phyloP scores from a whole-genome alignment of 2,888 invertebrate species.

The Sinhomidia bicolor region DNA sequence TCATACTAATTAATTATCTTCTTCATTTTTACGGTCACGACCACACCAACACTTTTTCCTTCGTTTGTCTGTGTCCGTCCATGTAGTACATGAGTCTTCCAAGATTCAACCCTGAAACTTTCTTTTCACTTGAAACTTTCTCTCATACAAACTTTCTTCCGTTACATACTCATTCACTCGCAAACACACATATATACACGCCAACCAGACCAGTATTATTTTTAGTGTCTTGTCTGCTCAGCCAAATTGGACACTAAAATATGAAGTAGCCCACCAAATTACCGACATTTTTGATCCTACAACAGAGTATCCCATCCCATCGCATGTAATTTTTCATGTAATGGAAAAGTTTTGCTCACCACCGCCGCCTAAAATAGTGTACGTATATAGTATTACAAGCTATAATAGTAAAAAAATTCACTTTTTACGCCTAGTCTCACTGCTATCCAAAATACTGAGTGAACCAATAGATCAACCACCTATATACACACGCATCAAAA shows the following conservation, averaged over 20 bases:
- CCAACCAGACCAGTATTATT: neutral
- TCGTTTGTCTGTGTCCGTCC: too few relatives aligned
- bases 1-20: neutral
- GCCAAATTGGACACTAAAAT: conserved; percentile 5
- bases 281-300: neutral
- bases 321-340: conserved; percentile 15
- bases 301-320: neutral
- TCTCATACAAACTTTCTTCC: neutral
- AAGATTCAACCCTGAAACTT: conserved; percentile 26
- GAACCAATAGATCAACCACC: neutral
- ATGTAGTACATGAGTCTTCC: neutral
- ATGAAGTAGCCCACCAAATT: neutral
- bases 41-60: neutral
- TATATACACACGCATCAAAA: too few relatives aligned
- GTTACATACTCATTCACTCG: neutral
- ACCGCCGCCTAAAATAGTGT: too few relatives aligned
- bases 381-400: too few relatives aligned
- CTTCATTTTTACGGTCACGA: neutral
- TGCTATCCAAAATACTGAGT: neutral
- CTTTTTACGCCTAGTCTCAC: neutral
- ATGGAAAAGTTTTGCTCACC: neutral
- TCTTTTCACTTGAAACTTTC: conserved; percentile 33
- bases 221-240: neutral
- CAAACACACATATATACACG: neutral
- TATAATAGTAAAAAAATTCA: neutral